phyloP scores from a whole-genome alignment of 2,797 vertebrate species.

The Momotus momota region DNA sequence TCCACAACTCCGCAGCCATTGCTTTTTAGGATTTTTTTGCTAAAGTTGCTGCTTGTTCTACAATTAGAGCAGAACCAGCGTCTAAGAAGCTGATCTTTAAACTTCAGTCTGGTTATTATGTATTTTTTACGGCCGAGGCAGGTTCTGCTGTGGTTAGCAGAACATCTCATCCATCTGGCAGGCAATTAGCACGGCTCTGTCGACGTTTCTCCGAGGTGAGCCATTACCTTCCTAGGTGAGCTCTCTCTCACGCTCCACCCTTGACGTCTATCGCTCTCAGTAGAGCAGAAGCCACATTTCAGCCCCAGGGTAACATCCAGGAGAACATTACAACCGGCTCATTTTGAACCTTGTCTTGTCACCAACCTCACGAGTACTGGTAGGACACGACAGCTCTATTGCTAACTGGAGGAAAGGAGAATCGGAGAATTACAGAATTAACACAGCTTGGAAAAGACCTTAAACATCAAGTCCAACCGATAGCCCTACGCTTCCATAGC shows the following conservation, averaged over 20 bases:
- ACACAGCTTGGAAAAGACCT: too few species aligned
- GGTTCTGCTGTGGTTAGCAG: slow-evolving; percentile 4
- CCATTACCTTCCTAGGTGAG: not conserved
- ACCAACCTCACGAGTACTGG: not conserved
- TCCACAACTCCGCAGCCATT: not conserved
- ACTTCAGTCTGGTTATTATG: not conserved
- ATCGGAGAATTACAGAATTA: too few species aligned
- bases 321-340: not conserved
- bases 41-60: not conserved
- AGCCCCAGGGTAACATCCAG: not conserved
- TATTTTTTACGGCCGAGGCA: not conserved
- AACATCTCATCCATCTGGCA: slow-evolving; percentile 25
- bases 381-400: not conserved
- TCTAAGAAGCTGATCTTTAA: slow-evolving; percentile 18
- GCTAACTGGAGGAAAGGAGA: not conserved
- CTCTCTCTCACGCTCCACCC: not conserved
- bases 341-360: not conserved
- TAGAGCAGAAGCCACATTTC: not conserved
- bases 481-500: too few species aligned
- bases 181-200: not conserved
- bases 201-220: not conserved
- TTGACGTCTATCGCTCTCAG: not conserved
- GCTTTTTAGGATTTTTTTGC: not conserved
- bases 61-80: not conserved
- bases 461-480: too few species aligned